A percentile compares a stretch with the other conserved stretches of the same genome.
These are phyloP conservation scores for Daubentonia madagascariensis DNA, from an alignment of 2,113 vertebrate genomes.

Conservation along the genomic window DNA sequence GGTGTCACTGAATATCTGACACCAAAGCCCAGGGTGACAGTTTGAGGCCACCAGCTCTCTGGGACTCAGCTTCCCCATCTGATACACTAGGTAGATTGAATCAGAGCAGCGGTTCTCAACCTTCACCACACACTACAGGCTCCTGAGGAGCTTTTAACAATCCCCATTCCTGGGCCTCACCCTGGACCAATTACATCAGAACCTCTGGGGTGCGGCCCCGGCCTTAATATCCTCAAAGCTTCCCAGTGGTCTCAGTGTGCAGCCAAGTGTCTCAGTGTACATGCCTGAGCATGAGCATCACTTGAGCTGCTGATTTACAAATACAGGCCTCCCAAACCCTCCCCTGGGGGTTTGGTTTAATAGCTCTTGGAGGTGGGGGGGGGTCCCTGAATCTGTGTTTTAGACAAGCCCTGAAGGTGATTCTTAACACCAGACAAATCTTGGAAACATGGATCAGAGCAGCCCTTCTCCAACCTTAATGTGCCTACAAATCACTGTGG, in stretches of 20 bases:
- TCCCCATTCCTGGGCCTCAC: not conserved
- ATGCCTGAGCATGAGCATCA: not conserved
- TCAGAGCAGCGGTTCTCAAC: not conserved
- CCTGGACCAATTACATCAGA: not conserved
- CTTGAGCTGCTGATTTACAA: not conserved
- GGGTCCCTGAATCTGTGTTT: not conserved
- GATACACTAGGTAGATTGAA: not conserved
- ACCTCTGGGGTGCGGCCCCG: not conserved
- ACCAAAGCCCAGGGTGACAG: not conserved
- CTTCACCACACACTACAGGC: too few relatives aligned
- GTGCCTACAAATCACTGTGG: rapidly evolving
- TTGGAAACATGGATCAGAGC: rapidly evolving
- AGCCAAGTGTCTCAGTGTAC: not conserved
- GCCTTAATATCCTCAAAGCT: not conserved
- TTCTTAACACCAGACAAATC: not conserved
- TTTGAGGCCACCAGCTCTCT: not conserved
- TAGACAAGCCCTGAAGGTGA: not conserved
- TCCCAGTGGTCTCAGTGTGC: not conserved
- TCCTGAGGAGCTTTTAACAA: not conserved
- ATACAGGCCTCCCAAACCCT: not conserved
- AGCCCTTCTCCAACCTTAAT: rapidly evolving
- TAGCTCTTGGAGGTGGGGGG: not conserved
- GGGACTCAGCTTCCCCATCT: not conserved
- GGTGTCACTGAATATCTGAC: not conserved
- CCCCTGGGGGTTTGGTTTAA: not conserved